A percentile compares a stretch with the other conserved stretches of the same genome.
These are phyloP conservation scores for Uromys caudimaculatus DNA, from an alignment of 2,797 vertebrate species.

Conservation along the genomic window DNA sequence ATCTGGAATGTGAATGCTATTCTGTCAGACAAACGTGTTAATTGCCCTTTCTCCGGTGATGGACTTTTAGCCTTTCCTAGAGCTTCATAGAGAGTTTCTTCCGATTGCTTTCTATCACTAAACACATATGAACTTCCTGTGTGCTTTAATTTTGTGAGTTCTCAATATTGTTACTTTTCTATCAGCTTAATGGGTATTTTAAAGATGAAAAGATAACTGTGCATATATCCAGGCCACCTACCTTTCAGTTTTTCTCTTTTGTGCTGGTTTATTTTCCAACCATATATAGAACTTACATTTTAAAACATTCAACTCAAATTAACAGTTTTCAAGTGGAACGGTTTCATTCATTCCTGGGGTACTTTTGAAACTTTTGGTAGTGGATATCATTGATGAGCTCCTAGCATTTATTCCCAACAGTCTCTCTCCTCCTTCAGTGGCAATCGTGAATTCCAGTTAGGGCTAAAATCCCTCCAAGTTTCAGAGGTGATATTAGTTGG, in stretches of 20 bases:
- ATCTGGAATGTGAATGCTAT: background rate
- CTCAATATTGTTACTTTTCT: background rate
- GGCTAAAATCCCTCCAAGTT: background rate
- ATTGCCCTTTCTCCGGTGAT: background rate
- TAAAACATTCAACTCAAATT: conserved; percentile 33
- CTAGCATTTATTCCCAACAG: background rate
- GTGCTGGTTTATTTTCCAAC: conserved; percentile 3
- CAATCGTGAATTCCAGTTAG: background rate
- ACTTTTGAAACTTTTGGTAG: background rate
- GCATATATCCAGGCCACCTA: background rate
- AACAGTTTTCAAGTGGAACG: background rate
- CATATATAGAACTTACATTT: background rate
- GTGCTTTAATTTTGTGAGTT: conserved; percentile 5
- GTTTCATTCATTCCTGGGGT: background rate
- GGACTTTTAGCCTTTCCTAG: background rate
- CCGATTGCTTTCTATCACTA: background rate
- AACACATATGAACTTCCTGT: background rate
- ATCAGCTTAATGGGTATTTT: background rate
- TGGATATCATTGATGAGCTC: background rate
- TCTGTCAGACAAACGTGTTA: background rate
- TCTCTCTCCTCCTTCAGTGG: background rate
- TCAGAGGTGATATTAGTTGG: background rate
- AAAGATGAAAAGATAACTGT: background rate
- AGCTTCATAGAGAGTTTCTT: background rate
- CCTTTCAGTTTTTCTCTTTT: conserved; percentile 36